Percentiles rank a stretch among this genome's conserved stretches.
Conservation (phyloP, 2,797 vertebrate genomes). For the Coluber constrictor region DNA sequence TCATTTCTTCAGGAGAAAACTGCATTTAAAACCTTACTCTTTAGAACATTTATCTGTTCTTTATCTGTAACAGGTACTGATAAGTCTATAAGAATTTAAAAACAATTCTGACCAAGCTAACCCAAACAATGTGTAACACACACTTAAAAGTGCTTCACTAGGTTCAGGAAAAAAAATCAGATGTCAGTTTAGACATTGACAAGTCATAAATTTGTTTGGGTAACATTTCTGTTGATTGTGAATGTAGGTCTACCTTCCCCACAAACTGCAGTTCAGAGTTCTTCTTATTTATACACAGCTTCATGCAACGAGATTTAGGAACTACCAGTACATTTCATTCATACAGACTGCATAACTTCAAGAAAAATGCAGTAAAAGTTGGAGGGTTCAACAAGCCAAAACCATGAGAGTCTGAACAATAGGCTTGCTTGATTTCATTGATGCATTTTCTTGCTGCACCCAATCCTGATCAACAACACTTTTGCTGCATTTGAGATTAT, state of each 20-base stretch:
- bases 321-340: neutral
- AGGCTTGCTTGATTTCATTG: neutral
- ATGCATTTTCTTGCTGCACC: neutral
- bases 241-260: neutral
- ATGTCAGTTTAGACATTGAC: neutral
- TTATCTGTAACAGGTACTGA: neutral
- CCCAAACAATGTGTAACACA: neutral
- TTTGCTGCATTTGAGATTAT: fast-evolving
- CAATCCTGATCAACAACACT: neutral
- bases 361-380: neutral
- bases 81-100: neutral
- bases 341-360: neutral
- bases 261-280: neutral
- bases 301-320: neutral
- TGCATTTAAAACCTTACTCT: neutral
- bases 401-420: neutral
- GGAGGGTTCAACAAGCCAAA: neutral
- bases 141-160: neutral
- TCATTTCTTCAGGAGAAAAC: neutral
- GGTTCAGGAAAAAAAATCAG: neutral
- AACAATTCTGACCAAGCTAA: neutral
- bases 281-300: neutral
- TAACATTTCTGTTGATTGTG: neutral
- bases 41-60: neutral
- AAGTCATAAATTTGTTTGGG: neutral